Base-by-base conservation (phyloP, 2,888 invertebrate species). In the Diachrysia chrysitis region DNA sequence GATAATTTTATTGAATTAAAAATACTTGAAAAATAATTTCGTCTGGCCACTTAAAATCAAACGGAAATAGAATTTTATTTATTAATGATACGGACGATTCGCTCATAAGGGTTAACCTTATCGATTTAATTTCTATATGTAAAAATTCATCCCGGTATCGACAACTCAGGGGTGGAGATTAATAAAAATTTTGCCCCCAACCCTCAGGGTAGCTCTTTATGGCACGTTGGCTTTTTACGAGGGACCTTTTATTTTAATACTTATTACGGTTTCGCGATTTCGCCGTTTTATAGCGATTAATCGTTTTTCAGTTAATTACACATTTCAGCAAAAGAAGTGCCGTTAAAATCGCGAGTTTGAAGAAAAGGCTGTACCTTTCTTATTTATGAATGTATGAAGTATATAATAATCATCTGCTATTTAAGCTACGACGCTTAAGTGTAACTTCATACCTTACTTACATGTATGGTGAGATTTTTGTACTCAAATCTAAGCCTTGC, bases 201-300 rank as follows among this genome's bases (percentile, higher is more conserved):
- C 85, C 89, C 88, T 77, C 82, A 90, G 90, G 91, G 91, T 87
- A 87, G 89, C 89, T 89, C 90, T 93, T 93, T 93, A 93, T 89
- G 89, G 91, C 91, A 89, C 90, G 90, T 89, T 90, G 90, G 90
- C 88, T 91, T 92, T 93, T 92, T 91, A 92, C 89, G 91, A 90
- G 87, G 85, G 87, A 85, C 89, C 89, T 92, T 93, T 93, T 92
- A 91, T 91, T 92, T 92, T 90, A 90, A 92, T 92, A 92, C 90
- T 90, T 91, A 91, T 92, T 91, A 90, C 87, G 89, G 89, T 90
- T 89, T 90, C 87, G 88, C 88, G 91, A 90, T 92, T 92, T 83
- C 87, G 85, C 87, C 87, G 90, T 90, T 91, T 90, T 90, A 91
- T 91, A 84, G 86, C 89, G 87, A 90, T 90, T 91, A 90, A 89